phyloP scores from a whole-genome alignment of 2,888 invertebrate species.

The Acrobasis consociella region DNA sequence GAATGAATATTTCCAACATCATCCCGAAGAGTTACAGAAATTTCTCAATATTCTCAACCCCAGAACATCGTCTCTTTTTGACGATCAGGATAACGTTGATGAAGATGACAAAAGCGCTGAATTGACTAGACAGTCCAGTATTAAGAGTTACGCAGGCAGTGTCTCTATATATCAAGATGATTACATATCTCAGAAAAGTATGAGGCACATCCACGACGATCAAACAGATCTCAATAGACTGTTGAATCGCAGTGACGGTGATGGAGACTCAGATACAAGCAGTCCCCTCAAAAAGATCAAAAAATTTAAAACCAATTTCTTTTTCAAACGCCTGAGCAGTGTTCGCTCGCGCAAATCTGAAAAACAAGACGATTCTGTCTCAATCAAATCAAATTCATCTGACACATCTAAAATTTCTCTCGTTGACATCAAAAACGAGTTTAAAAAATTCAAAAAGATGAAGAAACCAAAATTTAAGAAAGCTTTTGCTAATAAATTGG shows the following conservation, averaged over 20 bases:
- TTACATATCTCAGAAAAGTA: constrained; percentile 59
- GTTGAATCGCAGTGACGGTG: constrained; percentile 83
- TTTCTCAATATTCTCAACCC: constrained; percentile 67
- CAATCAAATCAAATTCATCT: constrained; percentile 77
- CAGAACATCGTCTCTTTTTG: constrained; percentile 61
- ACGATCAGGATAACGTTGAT: constrained; percentile 62
- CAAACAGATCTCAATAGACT: constrained; percentile 69
- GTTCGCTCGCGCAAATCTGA: constrained; percentile 81
- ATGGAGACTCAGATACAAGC: constrained; percentile 65
- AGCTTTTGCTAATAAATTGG: constrained; percentile 59
- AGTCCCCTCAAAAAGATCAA: constrained; percentile 81
- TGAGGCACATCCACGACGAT: constrained; percentile 69
- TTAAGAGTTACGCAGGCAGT: constrained; percentile 61
- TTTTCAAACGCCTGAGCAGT: constrained; percentile 84
- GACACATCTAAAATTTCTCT: constrained; percentile 74
- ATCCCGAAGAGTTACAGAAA: constrained; percentile 69
- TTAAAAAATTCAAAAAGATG: constrained; percentile 68
- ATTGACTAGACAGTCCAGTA: constrained; percentile 53
- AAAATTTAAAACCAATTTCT: constrained; percentile 83
- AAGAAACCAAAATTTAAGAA: constrained; percentile 69
- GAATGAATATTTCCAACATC: constrained; percentile 66
- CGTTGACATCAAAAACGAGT: constrained; percentile 66
- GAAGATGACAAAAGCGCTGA: constrained; percentile 66
- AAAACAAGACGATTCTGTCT: constrained; percentile 77
- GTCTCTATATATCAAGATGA: constrained; percentile 69